Conservation (phyloP, 2,888 invertebrate genomes). For the Orthonevra nobilis region DNA sequence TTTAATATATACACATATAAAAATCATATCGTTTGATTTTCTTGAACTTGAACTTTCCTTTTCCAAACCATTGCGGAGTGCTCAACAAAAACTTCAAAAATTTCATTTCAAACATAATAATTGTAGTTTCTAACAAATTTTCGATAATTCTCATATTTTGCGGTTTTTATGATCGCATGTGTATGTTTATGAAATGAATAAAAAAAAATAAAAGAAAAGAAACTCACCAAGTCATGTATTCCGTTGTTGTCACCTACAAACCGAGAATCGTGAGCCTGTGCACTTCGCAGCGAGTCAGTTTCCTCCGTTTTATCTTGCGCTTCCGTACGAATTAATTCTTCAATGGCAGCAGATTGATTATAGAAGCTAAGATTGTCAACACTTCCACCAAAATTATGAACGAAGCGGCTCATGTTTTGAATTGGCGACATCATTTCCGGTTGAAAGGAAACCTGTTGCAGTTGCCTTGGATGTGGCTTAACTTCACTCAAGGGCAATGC, state of each 20-base stretch:
- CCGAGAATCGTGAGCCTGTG: slow-evolving; percentile 18
- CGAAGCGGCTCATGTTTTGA: slow-evolving; percentile 79
- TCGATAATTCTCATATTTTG: too few species aligned
- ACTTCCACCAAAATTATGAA: slow-evolving; percentile 79
- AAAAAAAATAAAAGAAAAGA: neutral
- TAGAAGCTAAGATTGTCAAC: slow-evolving; percentile 77
- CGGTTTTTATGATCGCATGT: neutral
- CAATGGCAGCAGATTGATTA: slow-evolving; percentile 75
- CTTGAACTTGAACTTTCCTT: too few species aligned
- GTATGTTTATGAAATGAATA: too few species aligned
- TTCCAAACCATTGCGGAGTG: too few species aligned
- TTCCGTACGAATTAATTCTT: slow-evolving; percentile 59
- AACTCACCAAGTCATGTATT: slow-evolving; percentile 71
- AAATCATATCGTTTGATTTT: too few species aligned
- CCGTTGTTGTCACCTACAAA: slow-evolving; percentile 66
- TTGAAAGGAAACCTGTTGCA: slow-evolving; percentile 68
- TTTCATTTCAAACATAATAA: too few species aligned
- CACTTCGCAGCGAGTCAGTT: neutral
- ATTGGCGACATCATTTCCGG: slow-evolving; percentile 78
- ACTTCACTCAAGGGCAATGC: slow-evolving; percentile 6
- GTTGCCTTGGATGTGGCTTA: slow-evolving; percentile 12
- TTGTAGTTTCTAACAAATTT: too few species aligned
- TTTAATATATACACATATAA: too few species aligned
- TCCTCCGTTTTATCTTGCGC: too few species aligned
- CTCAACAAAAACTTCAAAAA: too few species aligned